Base-by-base conservation (phyloP, 1,140 invertebrate genomes). In the Cydia amplana region DNA sequence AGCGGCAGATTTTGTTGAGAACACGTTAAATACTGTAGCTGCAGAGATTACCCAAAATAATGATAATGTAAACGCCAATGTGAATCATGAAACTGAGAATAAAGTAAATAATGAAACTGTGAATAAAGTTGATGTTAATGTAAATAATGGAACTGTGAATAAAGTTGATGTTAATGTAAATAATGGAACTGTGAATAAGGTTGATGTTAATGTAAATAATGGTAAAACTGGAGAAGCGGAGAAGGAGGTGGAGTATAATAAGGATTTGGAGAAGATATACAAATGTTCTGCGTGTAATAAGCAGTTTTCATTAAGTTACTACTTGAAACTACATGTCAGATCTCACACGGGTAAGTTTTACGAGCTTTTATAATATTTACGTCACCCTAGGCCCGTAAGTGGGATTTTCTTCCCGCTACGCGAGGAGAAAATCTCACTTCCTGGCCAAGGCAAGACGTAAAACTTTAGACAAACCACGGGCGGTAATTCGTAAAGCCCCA, bases 271-370 rank as follows among this genome's bases (percentile, higher is more conserved):
- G 75, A 93, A 91, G 77, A 90, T 93, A 65, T 93, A 88, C 43
- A 93, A 93, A 72, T 93, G 91, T 78, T 91, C 87, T 77, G 89
- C 86, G 0, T 93, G 91, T 75, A 80, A 87, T 18, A 93, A 93
- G 64, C 88, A 93, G 46, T 93, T 93, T 46, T 80, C 84, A 0
- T 74, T 93, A 20, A 91, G 91, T 77, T 93, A 93, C 74, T 93
- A 93, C 73, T 82, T 93, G 67, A 88, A 90, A 32, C 72, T 93
- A 20, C 91, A 93, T 76, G 91, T 93, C 0, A 82, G 91, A 74
- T 93, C 91, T 4, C 91, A 93, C 80, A 93, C 91, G 79, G 90
- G 89, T 92, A 78, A 80, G 81, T 74, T 51, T 60, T 4, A 32
- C 28, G 28, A 28, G 4, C n/a, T n/a, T n/a, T n/a, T n/a, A n/a